Conservation (phyloP, 2,888 invertebrate species). For the Doris montereyensis region DNA sequence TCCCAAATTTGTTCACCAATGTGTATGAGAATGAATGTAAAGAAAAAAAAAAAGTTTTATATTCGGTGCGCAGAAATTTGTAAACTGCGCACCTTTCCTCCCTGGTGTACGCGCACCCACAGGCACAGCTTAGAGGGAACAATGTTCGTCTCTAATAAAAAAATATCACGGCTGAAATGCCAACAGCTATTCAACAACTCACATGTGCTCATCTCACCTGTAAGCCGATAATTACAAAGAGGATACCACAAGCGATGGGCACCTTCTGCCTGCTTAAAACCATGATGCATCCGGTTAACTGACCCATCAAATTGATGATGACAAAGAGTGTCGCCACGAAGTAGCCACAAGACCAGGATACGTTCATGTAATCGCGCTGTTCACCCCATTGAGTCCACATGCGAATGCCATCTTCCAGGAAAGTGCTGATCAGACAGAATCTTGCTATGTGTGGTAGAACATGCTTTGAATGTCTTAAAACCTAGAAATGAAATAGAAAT, state of each 20-base stretch:
- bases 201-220: too few species aligned
- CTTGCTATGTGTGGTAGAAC: conserved; percentile 95
- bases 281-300: conserved; percentile 96
- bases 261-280: conserved; percentile 93
- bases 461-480: conserved; percentile 89
- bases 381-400: conserved; percentile 99
- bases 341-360: conserved; percentile 96
- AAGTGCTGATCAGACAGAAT: conserved; percentile 97
- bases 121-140: too few species aligned
- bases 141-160: too few species aligned
- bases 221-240: conserved; percentile 95
- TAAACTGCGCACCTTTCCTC: too few species aligned
- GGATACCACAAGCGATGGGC: conserved; percentile 80
- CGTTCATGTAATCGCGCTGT: conserved; percentile 97
- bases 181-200: too few species aligned
- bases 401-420: conserved; percentile 97
- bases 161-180: too few species aligned
- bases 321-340: conserved; percentile 96
- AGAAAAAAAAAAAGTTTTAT: too few species aligned
- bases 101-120: too few species aligned
- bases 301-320: conserved; percentile 93
- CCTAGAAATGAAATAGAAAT: conserved; percentile 76
- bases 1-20: too few species aligned
- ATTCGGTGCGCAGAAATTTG: too few species aligned
- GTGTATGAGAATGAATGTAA: too few species aligned